Evolutionary conservation across 2,888 invertebrate species (phyloP), one percentile per base, ranked within the genome.

Genomic region (Nebria brevicollis): DNA sequence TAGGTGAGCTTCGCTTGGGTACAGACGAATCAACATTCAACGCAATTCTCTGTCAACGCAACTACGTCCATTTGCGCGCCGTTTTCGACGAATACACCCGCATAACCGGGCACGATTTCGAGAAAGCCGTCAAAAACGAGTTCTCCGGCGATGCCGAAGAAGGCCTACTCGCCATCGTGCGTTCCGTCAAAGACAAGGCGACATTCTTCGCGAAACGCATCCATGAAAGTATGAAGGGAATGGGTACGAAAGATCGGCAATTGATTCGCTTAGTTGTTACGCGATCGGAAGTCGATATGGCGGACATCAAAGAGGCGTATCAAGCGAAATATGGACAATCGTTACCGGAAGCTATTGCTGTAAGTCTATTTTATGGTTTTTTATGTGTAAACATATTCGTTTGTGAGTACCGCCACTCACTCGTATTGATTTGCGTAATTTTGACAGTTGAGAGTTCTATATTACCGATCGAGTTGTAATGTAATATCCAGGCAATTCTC

Each of bases 1-100:
- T 83, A 91, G 92, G 93, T 54, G 92, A 92, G 86, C 87, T 91
- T 5, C 89, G 89, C 74, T 87, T 95, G 77, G 96, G 97, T 78
- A 97, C 97, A 0, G 96, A 97, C 87, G 97, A 97, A 89, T 95
- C 95, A 0, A 92, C 92, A 76, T 97, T 98, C 90, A 96, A 97
- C 89, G 93, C 94, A 84, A 93, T 97, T 78, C 91, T 98, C 73
- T 95, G 95, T 85, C 94, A 95, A 81, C 93, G 96, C 84, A 95
- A 93, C 86, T 93, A 91, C 85, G 91, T 92, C 13, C 95, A 95
- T 86, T 86, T 93, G 68, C 88, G 89, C 34, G 87, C 89, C 78
- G 89, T 92, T 64, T 89, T 89, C 83, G 90, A 92, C 78, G 94
- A 95, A 86, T 96, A 96, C 88, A 91, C 94, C 83, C 91, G 89